phyloP scores from a whole-genome alignment of 2,888 invertebrate genomes.

The Ophion ventricosus region DNA sequence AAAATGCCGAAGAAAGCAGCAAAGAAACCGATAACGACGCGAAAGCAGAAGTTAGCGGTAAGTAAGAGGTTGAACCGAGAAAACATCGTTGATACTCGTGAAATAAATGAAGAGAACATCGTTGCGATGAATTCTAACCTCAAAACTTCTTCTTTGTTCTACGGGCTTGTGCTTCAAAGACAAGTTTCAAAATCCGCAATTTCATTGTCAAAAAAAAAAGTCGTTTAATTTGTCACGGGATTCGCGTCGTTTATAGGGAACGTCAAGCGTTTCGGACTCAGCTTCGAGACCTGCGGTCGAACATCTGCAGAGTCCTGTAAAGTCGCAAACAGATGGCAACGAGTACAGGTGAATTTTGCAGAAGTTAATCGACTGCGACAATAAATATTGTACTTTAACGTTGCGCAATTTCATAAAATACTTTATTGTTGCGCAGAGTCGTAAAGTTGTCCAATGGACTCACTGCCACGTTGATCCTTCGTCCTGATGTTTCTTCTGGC shows the following conservation, averaged over 20 bases:
- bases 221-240: neutral
- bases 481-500: neutral
- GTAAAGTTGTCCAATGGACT: conserved; percentile 21
- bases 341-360: conserved; percentile 26
- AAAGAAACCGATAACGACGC: conserved; percentile 1
- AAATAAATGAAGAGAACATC: neutral
- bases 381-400: neutral
- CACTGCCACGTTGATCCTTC: conserved; percentile 3
- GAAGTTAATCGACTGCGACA: neutral
- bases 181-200: neutral
- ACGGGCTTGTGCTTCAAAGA: no score
- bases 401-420: neutral
- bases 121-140: neutral
- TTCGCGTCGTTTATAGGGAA: no score
- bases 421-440: neutral
- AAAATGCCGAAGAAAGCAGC: conserved; percentile 15
- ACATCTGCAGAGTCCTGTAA: conserved; percentile 29
- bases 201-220: neutral
- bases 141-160: no score
- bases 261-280: no score
- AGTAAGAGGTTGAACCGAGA: neutral
- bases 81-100: neutral
- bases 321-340: conserved; percentile 3
- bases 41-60: conserved; percentile 12
- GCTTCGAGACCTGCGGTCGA: neutral